Evolutionary conservation across 2,888 invertebrate genomes (phyloP).

Genomic region (Lamellibrachia columna): DNA sequence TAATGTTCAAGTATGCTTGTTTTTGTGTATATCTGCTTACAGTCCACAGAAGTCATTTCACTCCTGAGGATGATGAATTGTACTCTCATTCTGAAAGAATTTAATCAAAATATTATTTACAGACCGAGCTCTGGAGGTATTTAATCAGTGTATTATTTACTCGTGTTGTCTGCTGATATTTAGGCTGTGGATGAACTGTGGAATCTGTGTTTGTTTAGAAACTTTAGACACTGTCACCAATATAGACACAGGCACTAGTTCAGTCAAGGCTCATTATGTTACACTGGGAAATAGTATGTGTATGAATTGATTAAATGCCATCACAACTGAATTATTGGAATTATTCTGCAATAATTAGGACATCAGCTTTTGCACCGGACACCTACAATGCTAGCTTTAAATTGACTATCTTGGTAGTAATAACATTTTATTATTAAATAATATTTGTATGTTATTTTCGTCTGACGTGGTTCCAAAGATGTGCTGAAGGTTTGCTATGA

Average conservation of each 20-base stretch:
- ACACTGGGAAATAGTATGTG: not conserved
- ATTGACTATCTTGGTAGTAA: no score
- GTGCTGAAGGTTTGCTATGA: not conserved
- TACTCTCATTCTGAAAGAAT: not conserved
- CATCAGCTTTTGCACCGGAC: no score
- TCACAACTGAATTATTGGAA: not conserved
- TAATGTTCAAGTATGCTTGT: not conserved
- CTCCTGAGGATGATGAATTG: not conserved
- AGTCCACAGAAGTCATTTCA: not conserved
- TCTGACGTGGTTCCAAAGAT: not conserved
- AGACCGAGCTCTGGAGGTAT: not conserved
- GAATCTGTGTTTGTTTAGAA: not conserved
- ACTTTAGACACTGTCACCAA: not conserved
- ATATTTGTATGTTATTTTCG: not conserved
- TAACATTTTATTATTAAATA: not conserved
- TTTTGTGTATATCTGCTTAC: not conserved
- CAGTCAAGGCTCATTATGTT: not conserved
- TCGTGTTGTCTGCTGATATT: not conserved
- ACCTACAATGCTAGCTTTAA: no score
- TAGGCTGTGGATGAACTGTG: not conserved
- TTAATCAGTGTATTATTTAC: not conserved
- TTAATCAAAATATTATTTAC: constrained; percentile 5
- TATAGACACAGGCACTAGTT: not conserved
- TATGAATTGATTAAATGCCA: not conserved
- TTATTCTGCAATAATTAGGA: no score